phyloP scores from a whole-genome alignment of 2,888 invertebrate genomes.

The Acronicta aceris region DNA sequence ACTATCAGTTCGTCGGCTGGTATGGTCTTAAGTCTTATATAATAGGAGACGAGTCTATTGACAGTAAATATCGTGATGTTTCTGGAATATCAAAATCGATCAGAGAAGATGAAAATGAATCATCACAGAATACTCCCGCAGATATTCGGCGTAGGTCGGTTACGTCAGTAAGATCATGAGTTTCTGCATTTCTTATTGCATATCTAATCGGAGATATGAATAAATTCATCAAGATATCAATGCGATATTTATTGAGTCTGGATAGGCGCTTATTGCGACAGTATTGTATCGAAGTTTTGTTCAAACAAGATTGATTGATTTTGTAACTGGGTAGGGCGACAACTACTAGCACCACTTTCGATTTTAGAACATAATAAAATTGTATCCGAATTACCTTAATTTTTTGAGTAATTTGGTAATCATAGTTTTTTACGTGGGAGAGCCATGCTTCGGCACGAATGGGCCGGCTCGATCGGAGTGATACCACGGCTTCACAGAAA shows the following conservation, averaged over 20 bases:
- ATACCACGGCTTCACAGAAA: no score
- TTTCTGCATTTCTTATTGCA: constrained; percentile 74
- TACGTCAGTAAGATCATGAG: constrained; percentile 70
- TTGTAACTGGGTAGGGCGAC: constrained; percentile 33
- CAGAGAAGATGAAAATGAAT: constrained; percentile 6
- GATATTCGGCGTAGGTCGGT: constrained; percentile 67
- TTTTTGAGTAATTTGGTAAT: no score
- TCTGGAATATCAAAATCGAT: no score
- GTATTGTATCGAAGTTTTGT: constrained; percentile 52
- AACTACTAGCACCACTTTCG: constrained; percentile 20
- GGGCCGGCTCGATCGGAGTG: no score
- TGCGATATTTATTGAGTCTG: constrained; percentile 66
- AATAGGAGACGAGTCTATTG: no score
- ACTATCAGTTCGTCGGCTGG: no score
- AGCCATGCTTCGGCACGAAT: no score
- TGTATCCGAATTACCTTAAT: no score
- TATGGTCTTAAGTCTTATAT: no score
- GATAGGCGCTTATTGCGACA: constrained; percentile 64
- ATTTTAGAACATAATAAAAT: neutral
- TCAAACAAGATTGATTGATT: constrained; percentile 55
- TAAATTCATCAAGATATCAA: constrained; percentile 76
- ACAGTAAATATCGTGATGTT: no score
- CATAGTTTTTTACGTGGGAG: no score
- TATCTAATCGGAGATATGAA: constrained; percentile 75
- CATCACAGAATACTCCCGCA: constrained; percentile 63